phyloP scores from a whole-genome alignment of 2,113 vertebrate species.

The Panthera tigris region DNA sequence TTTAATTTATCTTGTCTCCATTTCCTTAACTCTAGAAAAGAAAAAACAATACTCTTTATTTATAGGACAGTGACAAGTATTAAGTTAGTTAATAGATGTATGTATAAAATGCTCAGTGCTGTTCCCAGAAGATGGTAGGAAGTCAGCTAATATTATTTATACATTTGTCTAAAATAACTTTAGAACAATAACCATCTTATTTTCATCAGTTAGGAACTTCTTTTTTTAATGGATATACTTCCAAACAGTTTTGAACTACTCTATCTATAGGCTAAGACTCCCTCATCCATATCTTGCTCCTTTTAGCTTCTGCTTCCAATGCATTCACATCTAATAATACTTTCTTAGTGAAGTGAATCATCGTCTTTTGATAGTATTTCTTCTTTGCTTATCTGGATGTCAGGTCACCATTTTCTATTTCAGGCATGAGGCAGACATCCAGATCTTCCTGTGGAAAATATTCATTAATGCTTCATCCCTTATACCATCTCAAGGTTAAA shows the following conservation, averaged over 20 bases:
- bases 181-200: background rate
- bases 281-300: background rate
- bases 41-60: background rate
- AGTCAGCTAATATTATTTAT: background rate
- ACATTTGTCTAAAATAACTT: background rate
- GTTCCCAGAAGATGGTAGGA: slow-evolving; percentile 5
- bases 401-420: slow-evolving; percentile 61
- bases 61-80: background rate
- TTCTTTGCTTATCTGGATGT: slow-evolving; percentile 46
- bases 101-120: background rate
- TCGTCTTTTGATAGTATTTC: slow-evolving; percentile 26
- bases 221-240: background rate
- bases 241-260: background rate
- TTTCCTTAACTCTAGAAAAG: slow-evolving; percentile 33
- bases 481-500: slow-evolving; percentile 61
- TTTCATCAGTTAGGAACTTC: background rate
- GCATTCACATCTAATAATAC: background rate
- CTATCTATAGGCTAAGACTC: background rate
- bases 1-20: slow-evolving; percentile 5
- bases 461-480: slow-evolving; percentile 51
- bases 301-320: slow-evolving; percentile 8
- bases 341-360: slow-evolving; percentile 43
- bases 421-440: background rate
- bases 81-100: background rate
- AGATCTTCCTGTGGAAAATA: slow-evolving; percentile 44